Evolutionary conservation across 1,140 invertebrate genomes (phyloP), one percentile per base, ranked within the genome.

Genomic region (Geopemphigus sp.): DNA sequence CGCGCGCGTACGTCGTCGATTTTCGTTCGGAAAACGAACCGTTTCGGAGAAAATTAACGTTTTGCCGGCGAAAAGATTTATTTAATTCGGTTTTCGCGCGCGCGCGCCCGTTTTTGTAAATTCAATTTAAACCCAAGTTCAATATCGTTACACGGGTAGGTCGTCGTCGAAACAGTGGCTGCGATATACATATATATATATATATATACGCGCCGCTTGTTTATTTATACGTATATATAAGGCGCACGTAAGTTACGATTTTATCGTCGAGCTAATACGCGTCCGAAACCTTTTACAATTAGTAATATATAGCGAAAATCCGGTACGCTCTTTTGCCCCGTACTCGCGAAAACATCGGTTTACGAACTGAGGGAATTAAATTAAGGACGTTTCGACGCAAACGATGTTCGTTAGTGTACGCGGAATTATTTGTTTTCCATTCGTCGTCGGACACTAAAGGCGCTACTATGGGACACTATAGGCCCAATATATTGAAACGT

Each of bases 61-160:
- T 76, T 76, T 59, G 26, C 14, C 26, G 24, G 19, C 26, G 32
- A 73, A 73, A 76, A 39, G 72, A 76, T 76, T 76, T 76, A 76
- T 76, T 76, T 76, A 47, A 76, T 76, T 59, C 50, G 32, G n/a
- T 45, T 1, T 45, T 22, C 70, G 50, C n/a, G 17, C 32, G 39
- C n/a, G n/a, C n/a, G n/a, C n/a, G n/a, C 54, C 70, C 54, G 24
- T n/a, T n/a, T 73, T 73, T 56, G 70, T 73, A 57, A 76, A 76
- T 76, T 59, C 72, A 76, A 76, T 76, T 76, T 76, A 59, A 59
- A 56, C 72, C n/a, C 47, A 45, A n/a, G 64, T 68, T 68, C 39
- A 47, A 68, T 68, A 68, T 47, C 64, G 39, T 68, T 64, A 64
- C 6, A 15, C 22, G 64, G 64, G 63, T 39, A 64, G 63, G 64